Evolutionary conservation across 2,888 invertebrate genomes (phyloP), one percentile per base, ranked within the genome.

Genomic region (Augiades crinisus): DNA sequence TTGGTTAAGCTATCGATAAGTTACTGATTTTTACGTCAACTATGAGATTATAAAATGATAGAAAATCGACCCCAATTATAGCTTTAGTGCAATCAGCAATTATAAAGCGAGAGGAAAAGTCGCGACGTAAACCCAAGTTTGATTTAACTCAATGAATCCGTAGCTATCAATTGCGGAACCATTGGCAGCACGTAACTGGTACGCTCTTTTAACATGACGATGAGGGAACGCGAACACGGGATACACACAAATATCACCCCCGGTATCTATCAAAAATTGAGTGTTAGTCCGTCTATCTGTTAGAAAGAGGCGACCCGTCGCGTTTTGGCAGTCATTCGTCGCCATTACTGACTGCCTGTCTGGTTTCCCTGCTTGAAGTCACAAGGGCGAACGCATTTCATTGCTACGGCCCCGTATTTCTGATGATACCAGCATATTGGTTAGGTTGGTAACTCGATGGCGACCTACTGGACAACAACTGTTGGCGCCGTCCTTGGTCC

Each of bases 361-460:
- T 1, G 1, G 14, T 33, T 33, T 33, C 14, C 14, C 33, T 3
- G 5, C 6, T 13, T 13, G 13, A 13, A 33, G 14, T 33, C 31
- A 6, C 31, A 33, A 1, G 62, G 62, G 7, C 10, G 14, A 1
- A 19, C n/a, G 38, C 64, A 62, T 5, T 44, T 56, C 0, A 10
- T 36, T 0, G 59, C 61, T 0, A 37, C 21, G 0, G 41, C 43
- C 0, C 49, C 52, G 8, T 49, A 57, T 13, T 55, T 57, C 5
- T 22, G 1, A 17, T 64, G 64, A 19, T 62, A 62, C 59, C 59
- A 62, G 30, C 60, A 62, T 0, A 52, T 1, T 0, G 57, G 60
- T 44, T 36, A 53, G 14, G 33, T 3, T 38, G 16, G 22, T 56
- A 53, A 16, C 27, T 57, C 8, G 62, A 60, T 5, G 36, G 24